A percentile compares a stretch with the other conserved stretches of the same genome.
Conservation (phyloP, 2,888 invertebrate genomes). For the Apotomis capreana region DNA sequence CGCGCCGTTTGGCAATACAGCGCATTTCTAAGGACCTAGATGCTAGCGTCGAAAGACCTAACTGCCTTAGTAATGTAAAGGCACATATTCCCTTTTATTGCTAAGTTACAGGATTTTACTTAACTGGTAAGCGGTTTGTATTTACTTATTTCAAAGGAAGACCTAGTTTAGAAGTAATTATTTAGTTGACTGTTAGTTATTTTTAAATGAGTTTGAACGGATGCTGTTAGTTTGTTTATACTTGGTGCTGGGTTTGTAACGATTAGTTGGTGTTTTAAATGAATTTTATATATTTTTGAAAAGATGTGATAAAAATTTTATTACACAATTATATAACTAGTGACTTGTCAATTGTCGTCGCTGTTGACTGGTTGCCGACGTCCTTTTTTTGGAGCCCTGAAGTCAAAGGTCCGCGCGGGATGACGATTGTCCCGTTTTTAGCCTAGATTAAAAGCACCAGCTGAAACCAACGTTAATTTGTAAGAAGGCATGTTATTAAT, state of each 20-base stretch:
- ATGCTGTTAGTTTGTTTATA: constrained; percentile 33
- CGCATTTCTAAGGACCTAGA: constrained; percentile 57
- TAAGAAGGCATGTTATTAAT: no score
- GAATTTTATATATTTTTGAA: background rate
- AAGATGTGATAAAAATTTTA: no score
- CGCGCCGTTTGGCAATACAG: constrained; percentile 73
- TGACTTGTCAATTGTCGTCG: no score
- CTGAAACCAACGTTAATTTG: no score
- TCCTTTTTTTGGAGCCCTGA: no score
- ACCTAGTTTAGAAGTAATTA: constrained; percentile 57
- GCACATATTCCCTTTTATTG: constrained; percentile 1
- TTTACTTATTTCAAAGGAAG: constrained; percentile 70
- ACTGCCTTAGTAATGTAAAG: constrained; percentile 2
- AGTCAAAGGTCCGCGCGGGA: no score
- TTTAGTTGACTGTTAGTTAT: constrained; percentile 35
- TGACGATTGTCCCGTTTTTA: no score
- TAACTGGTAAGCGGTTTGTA: constrained; percentile 53
- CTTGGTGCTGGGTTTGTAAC: background rate
- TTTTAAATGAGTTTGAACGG: constrained; percentile 39
- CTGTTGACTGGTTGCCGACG: no score
- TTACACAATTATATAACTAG: no score
- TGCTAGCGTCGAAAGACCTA: background rate
- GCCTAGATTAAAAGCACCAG: no score
- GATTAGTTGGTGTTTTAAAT: constrained; percentile 12
- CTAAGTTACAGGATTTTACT: constrained; percentile 43